Evolutionary conservation across 1,140 invertebrate genomes (phyloP).

Genomic region (Drosophila ohnishii): DNA sequence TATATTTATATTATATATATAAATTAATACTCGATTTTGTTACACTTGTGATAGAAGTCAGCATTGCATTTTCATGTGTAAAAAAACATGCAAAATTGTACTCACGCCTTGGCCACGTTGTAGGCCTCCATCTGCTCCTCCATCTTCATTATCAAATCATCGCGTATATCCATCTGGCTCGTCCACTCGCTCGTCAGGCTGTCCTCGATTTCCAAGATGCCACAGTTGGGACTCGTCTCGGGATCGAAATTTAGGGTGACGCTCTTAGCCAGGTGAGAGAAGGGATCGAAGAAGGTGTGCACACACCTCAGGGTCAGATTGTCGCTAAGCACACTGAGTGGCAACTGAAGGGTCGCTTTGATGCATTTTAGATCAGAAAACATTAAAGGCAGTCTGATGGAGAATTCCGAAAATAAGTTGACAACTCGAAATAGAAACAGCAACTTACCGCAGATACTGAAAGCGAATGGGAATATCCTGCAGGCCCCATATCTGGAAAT

Average conservation of each 20-base stretch:
- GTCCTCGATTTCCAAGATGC: slow-evolving; percentile 58
- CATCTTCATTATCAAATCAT: slow-evolving; percentile 35
- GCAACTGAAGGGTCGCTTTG: slow-evolving; percentile 54
- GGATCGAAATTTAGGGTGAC: slow-evolving; percentile 9
- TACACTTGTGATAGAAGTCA: too few species aligned
- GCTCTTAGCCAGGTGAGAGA: slow-evolving; percentile 60
- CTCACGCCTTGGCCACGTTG: slow-evolving; percentile 34
- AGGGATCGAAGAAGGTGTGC: slow-evolving; percentile 63
- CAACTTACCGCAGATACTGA: slow-evolving; percentile 51
- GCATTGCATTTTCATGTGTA: too few species aligned
- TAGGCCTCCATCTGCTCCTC: slow-evolving; percentile 32
- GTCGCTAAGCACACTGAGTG: slow-evolving; percentile 50
- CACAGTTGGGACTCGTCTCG: slow-evolving; percentile 35
- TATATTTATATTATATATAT: too few species aligned
- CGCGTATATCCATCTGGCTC: slow-evolving; percentile 50
- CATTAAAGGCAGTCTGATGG: slow-evolving; percentile 51
- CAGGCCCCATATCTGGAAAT: slow-evolving; percentile 65
- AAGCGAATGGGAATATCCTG: slow-evolving; percentile 66
- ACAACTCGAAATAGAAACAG: too few species aligned
- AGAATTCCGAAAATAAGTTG: neutral
- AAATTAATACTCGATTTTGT: too few species aligned
- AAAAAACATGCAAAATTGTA: neutral
- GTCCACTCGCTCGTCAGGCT: slow-evolving; percentile 62
- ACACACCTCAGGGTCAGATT: slow-evolving; percentile 65
- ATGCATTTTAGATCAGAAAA: slow-evolving; percentile 43